Percentiles rank a stretch among this genome's conserved stretches.
These are phyloP conservation scores for Setipinna tenuifilis DNA, from an alignment of 2,797 vertebrate genomes.

Conservation along the genomic window DNA sequence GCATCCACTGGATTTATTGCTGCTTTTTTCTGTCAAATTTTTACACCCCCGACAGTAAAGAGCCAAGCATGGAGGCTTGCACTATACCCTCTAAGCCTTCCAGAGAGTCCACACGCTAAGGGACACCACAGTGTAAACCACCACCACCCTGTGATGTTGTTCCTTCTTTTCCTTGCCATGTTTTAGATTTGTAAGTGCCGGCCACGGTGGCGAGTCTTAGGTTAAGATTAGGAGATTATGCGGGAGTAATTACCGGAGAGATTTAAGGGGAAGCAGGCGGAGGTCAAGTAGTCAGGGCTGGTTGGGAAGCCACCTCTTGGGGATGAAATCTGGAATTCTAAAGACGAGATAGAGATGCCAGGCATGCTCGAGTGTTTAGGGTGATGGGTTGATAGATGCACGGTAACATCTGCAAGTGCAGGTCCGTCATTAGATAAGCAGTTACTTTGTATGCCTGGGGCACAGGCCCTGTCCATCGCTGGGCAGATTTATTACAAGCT, in stretches of 20 bases:
- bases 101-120: neutral
- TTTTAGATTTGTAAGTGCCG: neutral
- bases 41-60: neutral
- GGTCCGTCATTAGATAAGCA: neutral
- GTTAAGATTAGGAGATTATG: slow-evolving; percentile 30
- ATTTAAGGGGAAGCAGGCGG: slow-evolving; percentile 10
- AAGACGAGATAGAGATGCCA: neutral
- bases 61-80: neutral
- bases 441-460: neutral
- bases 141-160: too few species aligned
- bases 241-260: slow-evolving; percentile 33
- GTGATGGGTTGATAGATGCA: neutral
- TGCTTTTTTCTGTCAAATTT: neutral
- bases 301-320: neutral
- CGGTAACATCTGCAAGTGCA: neutral
- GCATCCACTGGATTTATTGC: neutral
- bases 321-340: neutral
- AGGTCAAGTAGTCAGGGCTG: neutral
- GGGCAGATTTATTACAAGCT: neutral
- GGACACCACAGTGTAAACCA: slow-evolving; percentile 6
- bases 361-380: neutral
- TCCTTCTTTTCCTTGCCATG: neutral
- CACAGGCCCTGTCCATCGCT: neutral
- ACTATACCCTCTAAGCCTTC: neutral
- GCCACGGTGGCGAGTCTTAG: neutral